Percentiles rank a stretch among this genome's conserved stretches.
phyloP scores from a whole-genome alignment of 2,888 invertebrate genomes.

The Rambutsinella grinnellia region DNA sequence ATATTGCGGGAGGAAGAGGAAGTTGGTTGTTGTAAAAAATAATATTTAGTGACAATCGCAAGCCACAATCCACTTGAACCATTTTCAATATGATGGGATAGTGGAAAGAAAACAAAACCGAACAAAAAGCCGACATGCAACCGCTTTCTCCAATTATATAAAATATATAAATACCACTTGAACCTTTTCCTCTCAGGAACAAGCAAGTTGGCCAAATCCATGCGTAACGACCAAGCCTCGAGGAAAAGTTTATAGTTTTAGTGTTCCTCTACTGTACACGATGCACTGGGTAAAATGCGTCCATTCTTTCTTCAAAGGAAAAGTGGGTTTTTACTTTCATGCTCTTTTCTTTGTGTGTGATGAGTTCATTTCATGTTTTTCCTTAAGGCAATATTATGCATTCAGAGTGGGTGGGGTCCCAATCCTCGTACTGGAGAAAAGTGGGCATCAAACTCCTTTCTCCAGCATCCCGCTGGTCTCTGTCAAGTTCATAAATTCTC shows the following conservation, averaged over 20 bases:
- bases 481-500: background rate
- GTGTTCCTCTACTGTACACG: too few species aligned
- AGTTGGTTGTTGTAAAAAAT: too few species aligned
- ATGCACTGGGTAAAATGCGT: slow-evolving; percentile 50
- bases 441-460: background rate
- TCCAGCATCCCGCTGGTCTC: background rate
- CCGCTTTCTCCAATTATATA: too few species aligned
- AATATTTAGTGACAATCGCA: too few species aligned
- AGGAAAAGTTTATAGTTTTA: too few species aligned
- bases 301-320: slow-evolving; percentile 20
- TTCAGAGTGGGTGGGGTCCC: slow-evolving; percentile 5
- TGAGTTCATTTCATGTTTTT: background rate
- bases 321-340: background rate
- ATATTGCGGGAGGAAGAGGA: too few species aligned
- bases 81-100: background rate
- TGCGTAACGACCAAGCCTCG: slow-evolving; percentile 53
- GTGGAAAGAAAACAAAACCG: background rate
- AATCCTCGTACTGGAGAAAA: background rate
- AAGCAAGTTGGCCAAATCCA: slow-evolving; percentile 44
- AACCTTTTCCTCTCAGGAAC: slow-evolving; percentile 1
- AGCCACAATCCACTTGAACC: too few species aligned
- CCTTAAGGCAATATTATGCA: slow-evolving; percentile 1
- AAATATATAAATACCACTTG: slow-evolving; percentile 13
- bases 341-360: background rate
- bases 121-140: background rate